phyloP scores from a whole-genome alignment of 2,888 invertebrate species.

The Drosophila helvetica region DNA sequence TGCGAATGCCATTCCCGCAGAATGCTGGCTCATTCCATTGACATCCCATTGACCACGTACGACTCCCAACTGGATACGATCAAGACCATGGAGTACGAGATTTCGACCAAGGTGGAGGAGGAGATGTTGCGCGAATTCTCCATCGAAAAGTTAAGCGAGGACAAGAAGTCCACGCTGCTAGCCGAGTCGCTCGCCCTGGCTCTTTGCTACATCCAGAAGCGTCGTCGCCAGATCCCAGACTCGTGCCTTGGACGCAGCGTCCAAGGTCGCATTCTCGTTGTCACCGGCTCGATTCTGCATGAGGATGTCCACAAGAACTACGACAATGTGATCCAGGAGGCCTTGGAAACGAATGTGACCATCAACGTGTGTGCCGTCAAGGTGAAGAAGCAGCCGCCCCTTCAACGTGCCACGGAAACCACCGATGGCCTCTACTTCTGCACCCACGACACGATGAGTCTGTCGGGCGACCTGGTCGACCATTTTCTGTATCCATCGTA shows the following conservation, averaged over 20 bases:
- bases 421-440: constrained; percentile 9
- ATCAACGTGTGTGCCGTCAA: constrained; percentile 2
- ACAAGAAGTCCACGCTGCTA: not conserved
- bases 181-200: constrained; percentile 6
- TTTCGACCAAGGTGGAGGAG: not conserved
- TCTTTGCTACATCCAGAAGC: constrained; percentile 1
- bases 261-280: not conserved
- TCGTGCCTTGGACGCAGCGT: not conserved
- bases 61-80: not conserved
- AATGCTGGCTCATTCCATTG: not conserved
- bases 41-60: not conserved
- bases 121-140: not conserved
- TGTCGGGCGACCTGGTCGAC: not conserved
- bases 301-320: not conserved
- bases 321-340: not conserved
- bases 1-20: not conserved
- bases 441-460: not conserved
- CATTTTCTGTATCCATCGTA: not conserved
- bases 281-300: not conserved
- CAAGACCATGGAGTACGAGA: not conserved
- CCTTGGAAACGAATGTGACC: not conserved
- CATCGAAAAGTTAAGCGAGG: not conserved
- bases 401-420: not conserved
- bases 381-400: not conserved
- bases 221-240: constrained; percentile 3